These are phyloP conservation scores for Amblyjoppa fuscipennis DNA, from an alignment of 2,888 invertebrate species.

Conservation along the genomic window DNA sequence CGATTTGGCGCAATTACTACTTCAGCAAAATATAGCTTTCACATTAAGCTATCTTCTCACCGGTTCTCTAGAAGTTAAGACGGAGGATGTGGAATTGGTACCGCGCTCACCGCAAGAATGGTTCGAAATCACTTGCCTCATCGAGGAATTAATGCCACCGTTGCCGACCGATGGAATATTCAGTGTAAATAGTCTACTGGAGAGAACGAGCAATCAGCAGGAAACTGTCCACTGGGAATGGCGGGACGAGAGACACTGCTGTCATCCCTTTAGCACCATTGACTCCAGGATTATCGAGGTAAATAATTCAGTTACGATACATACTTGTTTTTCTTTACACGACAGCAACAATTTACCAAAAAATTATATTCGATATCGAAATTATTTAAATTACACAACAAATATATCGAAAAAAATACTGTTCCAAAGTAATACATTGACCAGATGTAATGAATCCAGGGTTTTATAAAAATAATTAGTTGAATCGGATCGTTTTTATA, in stretches of 20 bases:
- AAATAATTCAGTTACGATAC: slow-evolving; percentile 45
- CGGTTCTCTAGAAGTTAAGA: slow-evolving; percentile 90
- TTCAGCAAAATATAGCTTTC: slow-evolving; percentile 98
- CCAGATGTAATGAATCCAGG: not conserved
- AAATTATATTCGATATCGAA: too few species aligned
- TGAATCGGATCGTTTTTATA: not conserved
- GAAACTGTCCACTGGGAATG: slow-evolving; percentile 98
- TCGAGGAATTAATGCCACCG: slow-evolving; percentile 98
- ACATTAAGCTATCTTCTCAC: slow-evolving; percentile 97
- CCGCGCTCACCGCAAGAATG: slow-evolving; percentile 97
- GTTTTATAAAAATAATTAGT: not conserved
- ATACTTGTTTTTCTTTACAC: too few species aligned
- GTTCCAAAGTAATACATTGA: too few species aligned
- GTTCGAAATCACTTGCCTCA: slow-evolving; percentile 98
- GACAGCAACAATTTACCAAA: too few species aligned
- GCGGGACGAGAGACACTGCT: slow-evolving; percentile 96
- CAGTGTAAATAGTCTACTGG: slow-evolving; percentile 95
- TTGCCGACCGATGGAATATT: slow-evolving; percentile 98
- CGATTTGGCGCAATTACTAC: slow-evolving; percentile 95
- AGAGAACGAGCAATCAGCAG: slow-evolving; percentile 89
- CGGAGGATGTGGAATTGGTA: slow-evolving; percentile 92
- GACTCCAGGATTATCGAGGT: slow-evolving; percentile 98
- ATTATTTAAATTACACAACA: too few species aligned
- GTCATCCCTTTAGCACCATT: slow-evolving; percentile 96
- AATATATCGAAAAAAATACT: too few species aligned